These are phyloP conservation scores for Anguilla pacifica DNA, from an alignment of 2,797 vertebrate species.

Conservation along the genomic window DNA sequence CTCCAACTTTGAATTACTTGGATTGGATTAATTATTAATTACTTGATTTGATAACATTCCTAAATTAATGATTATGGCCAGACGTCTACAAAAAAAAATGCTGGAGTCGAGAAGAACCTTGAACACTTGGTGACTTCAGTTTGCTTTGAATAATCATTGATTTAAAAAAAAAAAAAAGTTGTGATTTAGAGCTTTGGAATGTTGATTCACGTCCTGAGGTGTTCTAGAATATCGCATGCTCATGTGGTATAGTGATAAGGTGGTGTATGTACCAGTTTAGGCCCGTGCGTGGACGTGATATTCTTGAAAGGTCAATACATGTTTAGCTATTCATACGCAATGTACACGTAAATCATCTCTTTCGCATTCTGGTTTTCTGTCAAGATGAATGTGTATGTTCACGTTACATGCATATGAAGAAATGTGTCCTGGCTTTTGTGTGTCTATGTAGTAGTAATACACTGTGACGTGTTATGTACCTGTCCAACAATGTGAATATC, in stretches of 20 bases:
- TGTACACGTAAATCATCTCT: not conserved
- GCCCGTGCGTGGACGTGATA: not conserved
- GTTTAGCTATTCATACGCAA: not conserved
- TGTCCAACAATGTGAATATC: too few species aligned
- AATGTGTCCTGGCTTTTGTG: not conserved
- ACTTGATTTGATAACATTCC: not conserved
- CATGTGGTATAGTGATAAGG: not conserved
- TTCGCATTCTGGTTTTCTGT: not conserved
- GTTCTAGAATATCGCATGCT: not conserved
- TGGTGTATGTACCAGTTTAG: not conserved
- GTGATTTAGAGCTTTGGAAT: not conserved
- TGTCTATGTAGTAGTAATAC: not conserved
- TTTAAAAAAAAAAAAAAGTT: not conserved
- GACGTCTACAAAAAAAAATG: not conserved
- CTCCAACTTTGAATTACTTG: not conserved
- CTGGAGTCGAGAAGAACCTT: not conserved
- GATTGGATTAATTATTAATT: not conserved
- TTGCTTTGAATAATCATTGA: not conserved
- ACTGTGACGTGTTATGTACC: too few species aligned
- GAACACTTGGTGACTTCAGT: not conserved
- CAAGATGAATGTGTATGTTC: not conserved
- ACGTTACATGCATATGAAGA: not conserved
- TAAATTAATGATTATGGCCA: not conserved
- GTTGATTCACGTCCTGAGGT: not conserved
- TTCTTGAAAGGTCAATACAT: not conserved